Conservation (phyloP, 2,888 invertebrate genomes). For the Panorpa germanica region DNA sequence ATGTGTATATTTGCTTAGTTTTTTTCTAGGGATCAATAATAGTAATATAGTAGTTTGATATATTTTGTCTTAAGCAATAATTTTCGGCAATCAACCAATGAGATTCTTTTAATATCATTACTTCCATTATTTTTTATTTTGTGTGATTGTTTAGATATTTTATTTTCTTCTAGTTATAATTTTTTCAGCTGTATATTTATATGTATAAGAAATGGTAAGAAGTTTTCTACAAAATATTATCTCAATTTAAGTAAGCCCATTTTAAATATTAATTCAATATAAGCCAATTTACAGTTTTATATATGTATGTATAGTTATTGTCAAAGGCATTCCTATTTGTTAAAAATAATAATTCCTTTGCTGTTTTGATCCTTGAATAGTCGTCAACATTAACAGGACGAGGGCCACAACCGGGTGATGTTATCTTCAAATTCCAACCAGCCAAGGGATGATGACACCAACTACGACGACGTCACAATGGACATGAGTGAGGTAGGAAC, state of each 20-base stretch:
- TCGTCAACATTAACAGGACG: slow-evolving; percentile 18
- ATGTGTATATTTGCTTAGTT: slow-evolving; percentile 22
- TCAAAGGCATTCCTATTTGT: slow-evolving; percentile 5
- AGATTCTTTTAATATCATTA: too few relatives aligned
- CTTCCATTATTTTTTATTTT: too few relatives aligned
- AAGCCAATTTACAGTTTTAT: background rate
- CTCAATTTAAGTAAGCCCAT: too few relatives aligned
- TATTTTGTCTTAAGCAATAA: slow-evolving; percentile 3
- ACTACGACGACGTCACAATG: slow-evolving; percentile 62
- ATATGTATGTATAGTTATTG: slow-evolving; percentile 7
- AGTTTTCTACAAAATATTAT: too few relatives aligned
- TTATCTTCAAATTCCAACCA: slow-evolving; percentile 24
- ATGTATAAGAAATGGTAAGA: background rate
- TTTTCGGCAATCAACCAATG: too few relatives aligned
- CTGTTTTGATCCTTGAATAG: slow-evolving; percentile 30
- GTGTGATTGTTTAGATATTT: too few relatives aligned
- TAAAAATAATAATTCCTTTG: slow-evolving; percentile 25
- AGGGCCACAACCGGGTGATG: slow-evolving; percentile 32
- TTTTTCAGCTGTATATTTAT: background rate
- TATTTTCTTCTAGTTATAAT: background rate
- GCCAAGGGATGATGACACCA: slow-evolving; percentile 36
- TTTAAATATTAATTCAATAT: too few relatives aligned
- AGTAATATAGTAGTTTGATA: slow-evolving; percentile 17
- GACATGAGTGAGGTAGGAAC: slow-evolving; percentile 51
- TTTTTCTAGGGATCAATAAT: slow-evolving; percentile 5